Evolutionary conservation across 2,888 invertebrate species (phyloP).

Genomic region (Machimus atricapillus): DNA sequence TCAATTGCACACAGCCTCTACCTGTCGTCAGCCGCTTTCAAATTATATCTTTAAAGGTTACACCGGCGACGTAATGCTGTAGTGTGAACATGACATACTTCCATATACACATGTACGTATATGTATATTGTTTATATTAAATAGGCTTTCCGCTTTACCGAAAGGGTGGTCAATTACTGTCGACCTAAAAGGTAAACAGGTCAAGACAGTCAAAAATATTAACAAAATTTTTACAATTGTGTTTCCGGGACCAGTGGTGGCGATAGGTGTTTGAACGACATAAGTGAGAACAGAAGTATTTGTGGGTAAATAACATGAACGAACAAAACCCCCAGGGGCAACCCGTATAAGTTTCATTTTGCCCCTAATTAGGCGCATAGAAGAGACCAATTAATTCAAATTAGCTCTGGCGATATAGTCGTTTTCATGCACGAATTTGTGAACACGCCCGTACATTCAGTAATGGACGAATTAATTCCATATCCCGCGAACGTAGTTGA

Average conservation of each 20-base stretch:
- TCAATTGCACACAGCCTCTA: background rate
- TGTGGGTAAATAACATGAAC: background rate
- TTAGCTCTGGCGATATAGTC: background rate
- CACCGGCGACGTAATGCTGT: background rate
- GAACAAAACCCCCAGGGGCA: background rate
- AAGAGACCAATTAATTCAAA: constrained; percentile 15
- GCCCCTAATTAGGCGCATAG: background rate
- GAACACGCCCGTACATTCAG: background rate
- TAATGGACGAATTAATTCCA: background rate
- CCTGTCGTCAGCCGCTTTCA: background rate
- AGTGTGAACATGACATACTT: background rate
- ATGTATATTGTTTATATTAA: background rate
- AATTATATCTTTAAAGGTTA: background rate
- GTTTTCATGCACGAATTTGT: background rate
- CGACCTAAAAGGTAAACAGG: background rate
- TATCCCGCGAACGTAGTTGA: background rate
- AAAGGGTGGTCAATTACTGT: background rate
- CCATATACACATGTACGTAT: background rate
- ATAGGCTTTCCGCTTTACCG: background rate
- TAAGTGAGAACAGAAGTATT: background rate
- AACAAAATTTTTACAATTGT: background rate
- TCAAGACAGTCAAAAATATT: background rate
- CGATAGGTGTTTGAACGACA: background rate
- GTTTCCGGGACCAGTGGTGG: background rate
- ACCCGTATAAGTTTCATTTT: background rate